Base-by-base conservation (phyloP, 2,888 invertebrate species). In the Tiphia femorata region DNA sequence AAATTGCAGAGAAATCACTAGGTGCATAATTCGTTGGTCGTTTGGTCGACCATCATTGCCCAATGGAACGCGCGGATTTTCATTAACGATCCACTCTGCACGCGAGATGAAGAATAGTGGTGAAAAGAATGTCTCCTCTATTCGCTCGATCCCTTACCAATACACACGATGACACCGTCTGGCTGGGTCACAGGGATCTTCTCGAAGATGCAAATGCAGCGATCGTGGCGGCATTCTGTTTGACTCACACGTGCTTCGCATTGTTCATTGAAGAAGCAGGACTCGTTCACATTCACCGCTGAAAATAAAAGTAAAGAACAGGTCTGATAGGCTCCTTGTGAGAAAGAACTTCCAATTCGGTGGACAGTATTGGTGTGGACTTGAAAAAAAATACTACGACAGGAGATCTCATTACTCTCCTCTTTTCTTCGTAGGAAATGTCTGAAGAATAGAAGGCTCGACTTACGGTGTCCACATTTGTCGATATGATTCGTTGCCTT, bases 201-300 rank as follows among this genome's bases (percentile, higher is more conserved):
- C 79, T 94, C 93, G 86, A 90, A 94, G 70, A 90, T 89, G 84
- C 94, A 95, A 46, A 87, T 87, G 83, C 94, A 94, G 2, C 91
- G 86, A 20, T 90, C 90, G 81, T 94, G 93, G 58, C 90, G 87
- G 83, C 94, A 94, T 83, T 92, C 92, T 23, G 94, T 94, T 85
- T 91, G 90, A 74, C 86, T 86, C 66, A 90, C 89, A 69, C 86
- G 86, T 60, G 87, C 86, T 80, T 94, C 93, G 85, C 94, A 94
- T 85, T 95, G 94, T 81, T 93, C 93, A 84, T 90, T 90, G 86
- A 94, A 95, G 80, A 88, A 89, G 78, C 94, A 95, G 40, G 91
- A 87, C 80, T 93, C 93, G 86, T 94, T 94, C 75, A 94, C 89
- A 66, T 88, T 88, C 47, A 89, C 91, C 83, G 88, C 94, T 95